Percentiles rank a stretch among this genome's conserved stretches.
Conservation (phyloP, 2,113 vertebrate species). For the Alligator sinensis region DNA sequence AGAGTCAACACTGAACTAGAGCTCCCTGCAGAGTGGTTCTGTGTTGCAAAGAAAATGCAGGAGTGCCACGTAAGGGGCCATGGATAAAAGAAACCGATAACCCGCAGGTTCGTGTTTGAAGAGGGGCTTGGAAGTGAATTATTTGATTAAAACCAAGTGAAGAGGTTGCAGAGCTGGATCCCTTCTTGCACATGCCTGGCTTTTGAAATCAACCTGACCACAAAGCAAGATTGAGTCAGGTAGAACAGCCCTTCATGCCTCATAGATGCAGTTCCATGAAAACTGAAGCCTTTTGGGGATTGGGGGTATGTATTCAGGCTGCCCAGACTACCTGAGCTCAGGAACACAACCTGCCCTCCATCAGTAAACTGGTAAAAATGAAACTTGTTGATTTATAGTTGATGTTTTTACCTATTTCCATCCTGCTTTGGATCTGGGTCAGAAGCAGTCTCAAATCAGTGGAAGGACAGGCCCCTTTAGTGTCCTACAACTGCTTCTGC, state of each 20-base stretch:
- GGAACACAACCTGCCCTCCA: not conserved
- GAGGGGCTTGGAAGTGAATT: not conserved
- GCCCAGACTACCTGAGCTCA: not conserved
- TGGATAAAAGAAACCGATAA: not conserved
- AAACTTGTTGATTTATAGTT: not conserved
- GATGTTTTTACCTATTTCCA: slow-evolving; percentile 5
- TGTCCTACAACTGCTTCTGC: slow-evolving; percentile 31
- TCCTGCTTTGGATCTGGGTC: not conserved
- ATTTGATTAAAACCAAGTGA: not conserved
- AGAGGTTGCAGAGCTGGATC: not conserved
- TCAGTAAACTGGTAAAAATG: slow-evolving; percentile 1
- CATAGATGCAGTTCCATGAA: not conserved
- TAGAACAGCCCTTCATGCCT: not conserved
- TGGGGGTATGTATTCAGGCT: not conserved
- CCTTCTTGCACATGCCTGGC: not conserved
- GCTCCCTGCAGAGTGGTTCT: not conserved
- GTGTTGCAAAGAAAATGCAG: not conserved
- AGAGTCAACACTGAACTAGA: not conserved
- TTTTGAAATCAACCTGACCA: slow-evolving; percentile 19
- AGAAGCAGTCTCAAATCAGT: not conserved
- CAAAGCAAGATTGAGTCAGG: not conserved
- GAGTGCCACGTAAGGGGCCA: not conserved
- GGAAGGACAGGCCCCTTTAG: not conserved
- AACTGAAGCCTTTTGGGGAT: not conserved
- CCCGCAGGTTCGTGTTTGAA: not conserved